These are phyloP conservation scores for Automeris io DNA, from an alignment of 2,888 invertebrate species.

Conservation along the genomic window DNA sequence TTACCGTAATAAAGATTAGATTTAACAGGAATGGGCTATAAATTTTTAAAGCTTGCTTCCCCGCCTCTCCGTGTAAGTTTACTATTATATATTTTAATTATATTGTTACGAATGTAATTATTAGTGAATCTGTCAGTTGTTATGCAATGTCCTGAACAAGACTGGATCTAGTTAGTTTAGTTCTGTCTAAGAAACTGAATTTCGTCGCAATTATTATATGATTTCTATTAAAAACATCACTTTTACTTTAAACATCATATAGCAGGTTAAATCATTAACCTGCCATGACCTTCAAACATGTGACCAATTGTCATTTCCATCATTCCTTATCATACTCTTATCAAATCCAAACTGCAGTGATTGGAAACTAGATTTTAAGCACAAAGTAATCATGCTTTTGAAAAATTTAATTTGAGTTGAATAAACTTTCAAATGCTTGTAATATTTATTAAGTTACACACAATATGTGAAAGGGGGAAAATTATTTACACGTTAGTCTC, in stretches of 20 bases:
- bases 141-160: slow-evolving; percentile 46
- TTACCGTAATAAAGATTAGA: slow-evolving; percentile 19
- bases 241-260: neutral
- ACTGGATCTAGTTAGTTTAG: neutral
- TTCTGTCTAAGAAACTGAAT: neutral
- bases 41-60: slow-evolving; percentile 61
- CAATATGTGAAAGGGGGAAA: no score
- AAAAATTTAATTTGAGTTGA: no score
- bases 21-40: slow-evolving; percentile 54
- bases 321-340: slow-evolving; percentile 20
- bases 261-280: slow-evolving; percentile 12
- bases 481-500: no score
- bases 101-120: slow-evolving; percentile 1
- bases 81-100: slow-evolving; percentile 10
- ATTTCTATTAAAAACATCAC: neutral
- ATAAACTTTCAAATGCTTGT: no score
- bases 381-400: no score
- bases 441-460: no score
- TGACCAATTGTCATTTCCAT: slow-evolving; percentile 43
- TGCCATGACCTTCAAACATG: slow-evolving; percentile 62
- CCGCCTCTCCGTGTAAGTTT: slow-evolving; percentile 56
- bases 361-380: no score
- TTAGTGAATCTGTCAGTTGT: slow-evolving; percentile 35
- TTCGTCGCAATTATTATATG: neutral
- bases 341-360: slow-evolving; percentile 13